Evolutionary conservation across 1,140 invertebrate species (phyloP).

Genomic region (Pogonomyrmex barbatus): DNA sequence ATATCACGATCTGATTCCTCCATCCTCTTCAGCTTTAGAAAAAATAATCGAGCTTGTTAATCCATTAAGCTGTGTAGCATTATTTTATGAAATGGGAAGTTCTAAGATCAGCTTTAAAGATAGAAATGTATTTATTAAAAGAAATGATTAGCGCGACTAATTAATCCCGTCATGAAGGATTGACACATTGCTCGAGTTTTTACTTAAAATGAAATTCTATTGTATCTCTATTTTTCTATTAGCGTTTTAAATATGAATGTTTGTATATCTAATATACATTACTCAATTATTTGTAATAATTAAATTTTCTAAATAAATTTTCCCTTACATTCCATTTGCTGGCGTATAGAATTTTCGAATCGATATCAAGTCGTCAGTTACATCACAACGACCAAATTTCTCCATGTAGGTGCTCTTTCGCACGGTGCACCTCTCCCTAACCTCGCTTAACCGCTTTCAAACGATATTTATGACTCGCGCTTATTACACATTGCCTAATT

Average conservation of each 20-base stretch:
- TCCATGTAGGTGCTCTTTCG: not conserved
- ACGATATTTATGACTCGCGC: not conserved
- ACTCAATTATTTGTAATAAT: not conserved
- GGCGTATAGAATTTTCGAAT: not conserved
- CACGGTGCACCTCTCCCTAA: not conserved
- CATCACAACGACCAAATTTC: conserved; percentile 1
- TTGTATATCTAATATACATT: not conserved
- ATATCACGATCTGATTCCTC: conserved; percentile 40
- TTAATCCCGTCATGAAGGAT: conserved; percentile 1
- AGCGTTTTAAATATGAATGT: not conserved
- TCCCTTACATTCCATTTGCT: not conserved
- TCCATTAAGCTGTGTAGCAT: not conserved
- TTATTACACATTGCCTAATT: conserved; percentile 38
- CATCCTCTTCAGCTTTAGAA: not conserved
- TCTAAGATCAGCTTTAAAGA: not conserved
- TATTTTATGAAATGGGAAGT: conserved; percentile 3
- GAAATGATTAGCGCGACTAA: not conserved
- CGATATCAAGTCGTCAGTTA: not conserved
- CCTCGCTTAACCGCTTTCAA: conserved; percentile 8
- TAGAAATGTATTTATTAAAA: conserved; percentile 8
- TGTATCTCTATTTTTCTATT: not conserved
- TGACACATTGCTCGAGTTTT: not conserved
- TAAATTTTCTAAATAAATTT: not conserved
- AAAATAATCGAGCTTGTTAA: not conserved
- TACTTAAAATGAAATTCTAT: not conserved